Evolutionary conservation across 2,113 vertebrate species (phyloP).

Genomic region (Gallinago paraguaiae): DNA sequence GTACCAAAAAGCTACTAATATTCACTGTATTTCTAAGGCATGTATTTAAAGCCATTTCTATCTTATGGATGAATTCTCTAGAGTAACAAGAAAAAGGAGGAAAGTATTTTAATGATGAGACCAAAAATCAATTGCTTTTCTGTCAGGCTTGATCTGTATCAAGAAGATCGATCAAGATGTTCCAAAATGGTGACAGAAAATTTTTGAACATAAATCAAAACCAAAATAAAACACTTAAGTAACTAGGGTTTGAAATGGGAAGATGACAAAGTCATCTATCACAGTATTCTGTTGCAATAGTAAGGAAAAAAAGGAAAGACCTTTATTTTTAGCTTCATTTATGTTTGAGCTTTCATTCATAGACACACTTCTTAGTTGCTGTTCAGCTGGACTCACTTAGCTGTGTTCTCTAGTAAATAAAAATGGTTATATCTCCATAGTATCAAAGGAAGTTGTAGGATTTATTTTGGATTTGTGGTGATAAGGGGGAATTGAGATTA

Average conservation of each 20-base stretch:
- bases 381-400: background rate
- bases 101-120: background rate
- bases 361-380: background rate
- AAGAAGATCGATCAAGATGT: slow-evolving; percentile 4
- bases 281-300: background rate
- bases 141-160: background rate
- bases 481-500: background rate
- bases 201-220: slow-evolving; percentile 23
- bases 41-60: background rate
- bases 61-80: background rate
- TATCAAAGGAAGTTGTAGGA: background rate
- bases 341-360: background rate
- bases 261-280: background rate
- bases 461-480: background rate
- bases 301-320: background rate
- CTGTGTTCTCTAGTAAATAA: background rate
- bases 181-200: background rate
- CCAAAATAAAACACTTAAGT: background rate
- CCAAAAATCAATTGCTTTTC: slow-evolving; percentile 1
- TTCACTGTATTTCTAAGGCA: background rate
- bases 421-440: background rate
- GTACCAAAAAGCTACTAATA: background rate
- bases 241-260: slow-evolving; percentile 6
- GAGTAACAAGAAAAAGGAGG: background rate
- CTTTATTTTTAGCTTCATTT: background rate